Base-by-base conservation (phyloP, 2,113 vertebrate species). In the Saguinus imperator region DNA sequence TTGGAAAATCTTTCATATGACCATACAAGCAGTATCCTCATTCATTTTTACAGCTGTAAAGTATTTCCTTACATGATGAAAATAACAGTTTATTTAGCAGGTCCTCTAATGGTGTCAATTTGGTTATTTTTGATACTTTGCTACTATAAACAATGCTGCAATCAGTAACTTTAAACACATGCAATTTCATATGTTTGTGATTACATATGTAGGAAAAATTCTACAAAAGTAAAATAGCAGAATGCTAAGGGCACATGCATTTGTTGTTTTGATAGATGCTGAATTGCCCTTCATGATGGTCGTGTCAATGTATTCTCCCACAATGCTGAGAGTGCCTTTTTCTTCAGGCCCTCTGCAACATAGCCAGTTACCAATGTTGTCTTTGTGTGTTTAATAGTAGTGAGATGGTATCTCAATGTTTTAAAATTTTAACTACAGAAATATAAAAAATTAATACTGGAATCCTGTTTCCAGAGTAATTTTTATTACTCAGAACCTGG, bases 1-100 rank as follows among this genome's bases (percentile, higher is more conserved):
- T 94, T 92, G 48, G 45, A 94, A 96, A 96, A 7, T 17, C 86
- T 87, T 57, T 61, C 40, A 29, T 82, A 25, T 79, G 70, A 21
- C 0, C 66, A 73, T 72, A 72, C 21, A 57, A 73, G 48, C 37
- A 40, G 17, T 76, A 17, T 70, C 32, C 14, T 84, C 25, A 84
- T 86, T 73, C 77, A 57, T 48, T 75, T 94, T 95, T 57, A 77
- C 8, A 95, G 81, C 21, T 91, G 86, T 21, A 23, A 61, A 87
- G 6, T 55, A 66, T 94, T 94, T 37, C 80, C 57, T n/a, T n/a
- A 9, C 37, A 29, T 76, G 8, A 73, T 43, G 52, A 29, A 40
- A 81, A 66, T 50, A 27, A 57, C 17, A 37, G 68, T 86, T 95
- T 70, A 72, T 37, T 72, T 87, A 89, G 57, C 50, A 77, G n/a